Evolutionary conservation across 2,888 invertebrate species (phyloP).

Genomic region (Lithodes maja): DNA sequence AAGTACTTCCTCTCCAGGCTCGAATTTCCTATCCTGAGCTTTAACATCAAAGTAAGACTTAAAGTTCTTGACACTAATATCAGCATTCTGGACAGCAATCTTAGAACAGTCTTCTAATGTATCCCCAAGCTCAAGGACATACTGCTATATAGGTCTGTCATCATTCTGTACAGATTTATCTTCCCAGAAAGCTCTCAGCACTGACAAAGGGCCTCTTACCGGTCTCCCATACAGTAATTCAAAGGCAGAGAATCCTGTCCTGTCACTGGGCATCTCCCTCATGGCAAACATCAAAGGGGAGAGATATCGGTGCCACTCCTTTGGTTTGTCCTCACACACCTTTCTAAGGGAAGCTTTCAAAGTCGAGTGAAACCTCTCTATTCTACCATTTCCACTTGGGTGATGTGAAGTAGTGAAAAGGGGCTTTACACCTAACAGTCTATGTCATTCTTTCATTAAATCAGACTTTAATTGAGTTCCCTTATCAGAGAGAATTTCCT

Average conservation of each 20-base stretch:
- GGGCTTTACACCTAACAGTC: slow-evolving; percentile 21
- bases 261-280: too few relatives aligned
- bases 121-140: slow-evolving; percentile 25
- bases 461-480: background rate
- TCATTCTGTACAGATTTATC: background rate
- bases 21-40: slow-evolving; percentile 16
- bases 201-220: slow-evolving; percentile 31
- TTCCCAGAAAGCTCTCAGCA: slow-evolving; percentile 31
- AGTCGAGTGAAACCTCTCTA: slow-evolving; percentile 11
- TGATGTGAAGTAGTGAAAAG: background rate
- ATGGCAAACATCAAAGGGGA: too few relatives aligned
- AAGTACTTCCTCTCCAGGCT: slow-evolving; percentile 20
- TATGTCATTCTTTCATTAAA: slow-evolving; percentile 28
- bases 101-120: background rate
- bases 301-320: too few relatives aligned
- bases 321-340: too few relatives aligned
- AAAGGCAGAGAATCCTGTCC: slow-evolving; percentile 37
- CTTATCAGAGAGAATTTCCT: too few relatives aligned
- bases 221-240: slow-evolving; percentile 31
- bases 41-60: background rate
- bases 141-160: slow-evolving; percentile 24
- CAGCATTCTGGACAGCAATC: slow-evolving; percentile 26
- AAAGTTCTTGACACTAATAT: slow-evolving; percentile 20
- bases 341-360: background rate
- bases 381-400: too few relatives aligned